Evolutionary conservation across 2,797 vertebrate species (phyloP).

Genomic region (Fratercula arctica): DNA sequence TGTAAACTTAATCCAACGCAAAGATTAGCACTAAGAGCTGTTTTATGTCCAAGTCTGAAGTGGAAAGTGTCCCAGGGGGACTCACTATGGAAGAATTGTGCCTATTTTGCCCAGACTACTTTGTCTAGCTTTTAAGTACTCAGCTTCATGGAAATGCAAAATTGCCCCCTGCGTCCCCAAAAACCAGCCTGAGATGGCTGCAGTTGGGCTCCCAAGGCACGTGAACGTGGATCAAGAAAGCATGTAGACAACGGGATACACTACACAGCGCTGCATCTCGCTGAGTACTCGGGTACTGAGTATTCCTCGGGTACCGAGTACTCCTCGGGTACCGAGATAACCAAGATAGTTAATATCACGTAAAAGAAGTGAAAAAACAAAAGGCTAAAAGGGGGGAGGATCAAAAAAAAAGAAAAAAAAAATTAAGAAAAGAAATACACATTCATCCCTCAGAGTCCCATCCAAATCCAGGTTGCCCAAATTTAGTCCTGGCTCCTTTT

Average conservation of each 20-base stretch:
- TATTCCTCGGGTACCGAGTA: background rate
- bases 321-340: background rate
- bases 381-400: background rate
- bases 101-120: background rate
- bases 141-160: background rate
- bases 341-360: background rate
- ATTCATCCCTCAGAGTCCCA: background rate
- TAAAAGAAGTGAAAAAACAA: background rate
- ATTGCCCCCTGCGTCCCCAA: background rate
- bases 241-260: rapidly evolving
- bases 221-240: background rate
- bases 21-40: background rate
- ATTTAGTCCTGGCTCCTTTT: background rate
- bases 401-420: background rate
- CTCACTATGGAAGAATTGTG: background rate
- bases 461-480: background rate
- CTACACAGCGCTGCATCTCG: background rate
- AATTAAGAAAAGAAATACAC: background rate
- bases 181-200: background rate
- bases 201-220: background rate
- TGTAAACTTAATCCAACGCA: background rate
- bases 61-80: background rate
- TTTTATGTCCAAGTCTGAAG: background rate
- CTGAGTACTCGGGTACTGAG: background rate
- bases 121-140: background rate